Evolutionary conservation across 1,140 invertebrate species (phyloP), one percentile per base, ranked within the genome.

Genomic region (Luehdorfia chinensis): DNA sequence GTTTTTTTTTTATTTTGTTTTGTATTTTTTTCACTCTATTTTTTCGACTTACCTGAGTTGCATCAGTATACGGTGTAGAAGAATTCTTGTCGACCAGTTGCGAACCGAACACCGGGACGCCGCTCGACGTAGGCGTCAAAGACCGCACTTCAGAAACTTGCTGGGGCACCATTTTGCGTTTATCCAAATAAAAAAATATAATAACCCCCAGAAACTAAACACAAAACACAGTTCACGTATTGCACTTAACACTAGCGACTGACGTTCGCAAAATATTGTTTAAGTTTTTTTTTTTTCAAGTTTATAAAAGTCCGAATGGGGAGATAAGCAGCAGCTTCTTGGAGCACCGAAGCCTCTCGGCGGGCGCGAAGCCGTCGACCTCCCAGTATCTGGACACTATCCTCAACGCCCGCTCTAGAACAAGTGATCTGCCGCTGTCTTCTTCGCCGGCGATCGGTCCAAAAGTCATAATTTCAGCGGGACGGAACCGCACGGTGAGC

Each of bases 21-120:
- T 21, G 7, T 21, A 4, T 4, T 4, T 7, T 4, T 3, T 21
- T 4, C 7, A 21, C 19, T 4, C 19, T 3, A 2, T 21, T 21
- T 21, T 23, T 9, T 48, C 32, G 47, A 85, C 90, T 91, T 91
- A 96, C 95, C 92, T 97, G 95, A 55, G 96, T 98, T 27, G 96
- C 96, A 90, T 98, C 97, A 51, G 96, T 95, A 87, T 98, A 98
- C 9, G 97, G 97, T 31, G 97, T 98, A 16, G 92, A 89, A 7
- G 96, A 97, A 84, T 95, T 94, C 87, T 95, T 93, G 87, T 95
- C 93, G 67, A 98, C 93, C 50, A 94, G 89, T 73, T 95, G 92
- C 27, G 95, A 96, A 59, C 95, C 95, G 84, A 97, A 96, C 54
- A 94, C 61, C 63, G 88, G 74, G 67, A 87, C 71, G 80, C 83